Evolutionary conservation across 2,797 vertebrate genomes (phyloP), one percentile per base, ranked within the genome.

Genomic region (Echiichthys vipera): DNA sequence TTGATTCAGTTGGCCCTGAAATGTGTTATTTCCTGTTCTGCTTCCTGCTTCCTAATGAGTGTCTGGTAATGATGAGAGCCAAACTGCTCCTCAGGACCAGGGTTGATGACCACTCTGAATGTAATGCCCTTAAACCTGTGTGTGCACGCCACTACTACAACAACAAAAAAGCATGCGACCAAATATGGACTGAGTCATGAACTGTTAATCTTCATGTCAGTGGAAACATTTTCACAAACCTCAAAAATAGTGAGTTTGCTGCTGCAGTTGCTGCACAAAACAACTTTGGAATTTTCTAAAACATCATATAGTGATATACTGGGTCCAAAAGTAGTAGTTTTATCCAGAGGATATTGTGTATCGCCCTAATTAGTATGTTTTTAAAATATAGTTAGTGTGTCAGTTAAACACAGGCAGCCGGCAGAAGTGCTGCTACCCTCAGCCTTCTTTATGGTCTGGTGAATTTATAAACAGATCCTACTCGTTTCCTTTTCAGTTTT

Each of bases 61-160:
- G 2, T 66, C 36, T 66, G 30, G 17, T 30, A 36, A 11, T 49
- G 10, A 51, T 1, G 32, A 42, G 22, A 54, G 9, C 18, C 24
- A 46, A 7, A 29, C 17, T 55, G 72, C 54, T 69, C 45, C 34
- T 37, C 18, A 6, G 54, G 49, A 27, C 34, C 79, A 55, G 80
- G 24, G 47, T 65, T 66, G 73, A 56, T 81, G 83, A 80, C 56
- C 64, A 64, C 63, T 65, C 39, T 57, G 32, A 39, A 65, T 32
- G 7, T 72, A 53, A 40, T 36, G 25, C 27, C 37, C 30, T 68
- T 13, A 39, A 47, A 40, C 46, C 2, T 8, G 14, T 55, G 9
- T 27, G 29, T n/a, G n/a, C n/a, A n/a, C n/a, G n/a, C n/a, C n/a
- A n/a, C n/a, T n/a, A n/a, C n/a, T n/a, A n/a, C n/a, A n/a, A n/a